Conservation (phyloP, 1,140 invertebrate species). For the Diorhabda elongata region DNA sequence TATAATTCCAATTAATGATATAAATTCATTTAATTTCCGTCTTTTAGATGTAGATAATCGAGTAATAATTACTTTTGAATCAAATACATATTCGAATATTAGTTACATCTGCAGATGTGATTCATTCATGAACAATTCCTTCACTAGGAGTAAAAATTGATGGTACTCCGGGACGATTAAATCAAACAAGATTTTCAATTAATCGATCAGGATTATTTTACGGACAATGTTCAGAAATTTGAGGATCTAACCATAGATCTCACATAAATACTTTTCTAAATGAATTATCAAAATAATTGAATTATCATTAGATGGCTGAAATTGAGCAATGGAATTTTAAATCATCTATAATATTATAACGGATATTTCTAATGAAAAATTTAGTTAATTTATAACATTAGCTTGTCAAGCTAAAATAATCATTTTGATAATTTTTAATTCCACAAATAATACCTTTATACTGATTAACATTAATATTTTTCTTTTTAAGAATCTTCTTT, state of each 20-base stretch:
- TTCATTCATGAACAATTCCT: constrained; percentile 66
- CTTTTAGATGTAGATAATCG: constrained; percentile 64
- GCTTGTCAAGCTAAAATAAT: constrained; percentile 56
- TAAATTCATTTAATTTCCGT: constrained; percentile 34
- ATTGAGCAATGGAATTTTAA: constrained; percentile 58
- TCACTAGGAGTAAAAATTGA: constrained; percentile 62
- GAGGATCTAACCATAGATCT: constrained; percentile 71
- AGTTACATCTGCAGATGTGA: constrained; percentile 60
- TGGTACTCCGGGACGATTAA: constrained; percentile 63
- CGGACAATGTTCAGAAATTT: constrained; percentile 78
- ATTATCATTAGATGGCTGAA: constrained; percentile 60
- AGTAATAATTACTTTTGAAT: constrained; percentile 54
- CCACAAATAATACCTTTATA: constrained; percentile 53
- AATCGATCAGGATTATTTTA: constrained; percentile 58
- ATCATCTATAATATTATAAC: constrained; percentile 46
- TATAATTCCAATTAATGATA: constrained; percentile 54
- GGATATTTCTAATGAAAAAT: constrained; percentile 43
- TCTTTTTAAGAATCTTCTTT: constrained; percentile 50
- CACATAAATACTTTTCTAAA: constrained; percentile 56
- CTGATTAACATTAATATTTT: constrained; percentile 51
- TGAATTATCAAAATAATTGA: constrained; percentile 52
- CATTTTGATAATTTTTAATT: constrained; percentile 53
- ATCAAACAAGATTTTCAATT: constrained; percentile 57
- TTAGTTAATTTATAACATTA: constrained; percentile 53
- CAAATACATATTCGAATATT: constrained; percentile 53